Base-by-base conservation (phyloP, 2,113 vertebrate species). In the Sterrhoptilus dennistouni region DNA sequence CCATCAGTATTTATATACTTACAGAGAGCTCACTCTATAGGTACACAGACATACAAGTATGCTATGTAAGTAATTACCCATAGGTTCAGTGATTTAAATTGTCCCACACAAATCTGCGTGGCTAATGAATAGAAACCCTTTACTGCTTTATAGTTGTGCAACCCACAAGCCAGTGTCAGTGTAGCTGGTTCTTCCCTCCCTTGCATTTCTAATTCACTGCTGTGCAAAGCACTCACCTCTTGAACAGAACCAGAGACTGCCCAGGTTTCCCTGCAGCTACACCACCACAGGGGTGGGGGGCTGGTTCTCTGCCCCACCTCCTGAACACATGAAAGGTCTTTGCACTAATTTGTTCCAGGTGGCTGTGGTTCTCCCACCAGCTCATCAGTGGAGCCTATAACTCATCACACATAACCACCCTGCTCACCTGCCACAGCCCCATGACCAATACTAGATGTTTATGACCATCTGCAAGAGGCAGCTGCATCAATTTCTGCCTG, bases 281-380 rank as follows among this genome's bases (percentile, higher is more conserved):
- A 40, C 4, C 53, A 13, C 4, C 11, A 1, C 2, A 2, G 7
- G 17, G 8, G 14, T 9, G 8, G 10, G 14, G 11, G 8, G 8
- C 12, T 44, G 28, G 6, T 36, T 64, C 91, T 63, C 76, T 69
- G 24, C 40, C 35, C 57, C 45, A 25, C 31, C n/a, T 59, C 42
- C 8, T 29, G 50, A 74, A 29, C 33, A 29, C 21, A 2, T 14
- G 29, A 45, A 89, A 74, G 42, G 11, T 14, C 6, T 57, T 87
- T 36, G 23, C 45, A 74, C 28, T 33, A 6, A 40, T 74, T 45
- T 38, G 25, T 12, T 87, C 68, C 76, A 61, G 59, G 15, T 61
- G 64, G 15, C 53, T 70, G 19, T 61, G 54, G 18, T 81, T 25
- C 54, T 80, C 72, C 71, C 45, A 57, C 3, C 0, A 78, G 42